phyloP scores from a whole-genome alignment of 2,113 vertebrate genomes.

The Dicaeum eximium region DNA sequence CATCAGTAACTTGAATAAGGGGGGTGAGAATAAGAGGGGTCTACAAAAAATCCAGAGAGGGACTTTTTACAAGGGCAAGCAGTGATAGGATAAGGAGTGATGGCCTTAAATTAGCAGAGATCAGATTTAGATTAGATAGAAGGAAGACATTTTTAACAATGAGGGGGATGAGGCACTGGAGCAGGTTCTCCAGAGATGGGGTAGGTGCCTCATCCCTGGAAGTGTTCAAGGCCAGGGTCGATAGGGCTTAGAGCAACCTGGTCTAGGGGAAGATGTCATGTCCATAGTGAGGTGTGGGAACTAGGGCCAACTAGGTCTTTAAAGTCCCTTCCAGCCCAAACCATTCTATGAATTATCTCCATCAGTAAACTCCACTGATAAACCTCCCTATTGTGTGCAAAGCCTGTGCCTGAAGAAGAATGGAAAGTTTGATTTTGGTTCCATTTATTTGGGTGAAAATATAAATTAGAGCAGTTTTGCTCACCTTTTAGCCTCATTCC shows the following conservation, averaged over 20 bases:
- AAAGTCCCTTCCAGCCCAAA: background rate
- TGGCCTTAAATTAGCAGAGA: background rate
- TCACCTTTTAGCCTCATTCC: background rate
- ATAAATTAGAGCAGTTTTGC: background rate
- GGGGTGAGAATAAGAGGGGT: too few species aligned
- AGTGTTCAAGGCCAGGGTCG: background rate
- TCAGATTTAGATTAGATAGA: background rate
- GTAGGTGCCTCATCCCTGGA: background rate
- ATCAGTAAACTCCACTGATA: background rate
- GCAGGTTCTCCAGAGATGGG: background rate
- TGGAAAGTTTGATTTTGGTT: background rate
- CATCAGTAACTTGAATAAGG: background rate
- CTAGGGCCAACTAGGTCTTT: background rate
- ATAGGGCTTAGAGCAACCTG: background rate
- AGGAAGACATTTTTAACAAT: background rate
- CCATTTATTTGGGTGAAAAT: background rate
- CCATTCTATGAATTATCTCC: background rate
- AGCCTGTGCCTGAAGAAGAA: background rate
- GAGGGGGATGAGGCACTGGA: background rate
- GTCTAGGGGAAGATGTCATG: background rate
- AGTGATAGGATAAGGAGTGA: background rate
- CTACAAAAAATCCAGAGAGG: background rate
- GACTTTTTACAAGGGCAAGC: background rate
- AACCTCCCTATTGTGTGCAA: rapidly evolving
- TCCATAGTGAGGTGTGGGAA: background rate